Evolutionary conservation across 2,113 vertebrate species (phyloP).

Genomic region (Hippocampus guttulatus): DNA sequence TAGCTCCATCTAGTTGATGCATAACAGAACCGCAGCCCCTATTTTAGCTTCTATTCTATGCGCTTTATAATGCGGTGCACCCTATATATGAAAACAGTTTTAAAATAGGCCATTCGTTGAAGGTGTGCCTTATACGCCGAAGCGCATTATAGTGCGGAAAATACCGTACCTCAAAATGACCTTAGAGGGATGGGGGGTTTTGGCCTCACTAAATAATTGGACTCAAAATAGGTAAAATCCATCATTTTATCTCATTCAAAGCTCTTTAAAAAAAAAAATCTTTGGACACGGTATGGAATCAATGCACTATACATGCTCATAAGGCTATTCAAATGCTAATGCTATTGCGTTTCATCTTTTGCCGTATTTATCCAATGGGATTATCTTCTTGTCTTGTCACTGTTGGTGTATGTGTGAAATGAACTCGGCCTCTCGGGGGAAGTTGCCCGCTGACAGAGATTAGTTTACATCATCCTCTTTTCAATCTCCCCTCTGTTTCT

Average conservation of each 20-base stretch:
- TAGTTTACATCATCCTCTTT: slow-evolving; percentile 51
- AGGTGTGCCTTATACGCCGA: no score
- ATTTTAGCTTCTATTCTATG: no score
- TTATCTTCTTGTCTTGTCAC: neutral
- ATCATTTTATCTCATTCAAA: neutral
- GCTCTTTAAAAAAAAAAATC: neutral
- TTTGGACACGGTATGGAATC: neutral
- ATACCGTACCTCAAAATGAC: neutral
- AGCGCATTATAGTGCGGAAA: no score
- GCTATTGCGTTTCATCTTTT: neutral
- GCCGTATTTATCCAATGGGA: slow-evolving; percentile 9
- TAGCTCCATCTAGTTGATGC: no score
- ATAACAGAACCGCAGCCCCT: no score
- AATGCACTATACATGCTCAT: neutral
- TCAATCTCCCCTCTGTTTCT: slow-evolving; percentile 41
- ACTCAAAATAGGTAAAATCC: no score
- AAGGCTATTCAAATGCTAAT: neutral
- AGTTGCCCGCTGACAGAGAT: slow-evolving; percentile 55
- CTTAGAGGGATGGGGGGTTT: slow-evolving; percentile 14
- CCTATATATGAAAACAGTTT: no score
- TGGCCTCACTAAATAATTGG: no score
- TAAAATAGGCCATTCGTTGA: no score
- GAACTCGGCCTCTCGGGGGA: slow-evolving; percentile 45
- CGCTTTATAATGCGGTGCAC: no score
- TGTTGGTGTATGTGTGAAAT: slow-evolving; percentile 28